Conservation (phyloP, 2,113 vertebrate species). For the Gallinago undulata region DNA sequence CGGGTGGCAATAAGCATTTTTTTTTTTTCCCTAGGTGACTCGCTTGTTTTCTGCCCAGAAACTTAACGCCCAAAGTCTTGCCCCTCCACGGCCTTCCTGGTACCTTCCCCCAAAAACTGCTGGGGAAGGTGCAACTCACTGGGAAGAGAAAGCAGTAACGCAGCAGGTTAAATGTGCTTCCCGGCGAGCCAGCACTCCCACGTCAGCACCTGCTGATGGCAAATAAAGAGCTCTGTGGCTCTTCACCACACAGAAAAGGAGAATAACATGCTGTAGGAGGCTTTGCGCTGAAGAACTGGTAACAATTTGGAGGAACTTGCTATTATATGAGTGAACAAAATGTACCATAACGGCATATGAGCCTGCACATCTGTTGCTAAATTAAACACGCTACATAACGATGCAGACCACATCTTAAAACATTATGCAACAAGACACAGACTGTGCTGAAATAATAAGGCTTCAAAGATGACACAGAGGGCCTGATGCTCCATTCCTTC, state of each 20-base stretch:
- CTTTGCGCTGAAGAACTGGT: conserved; percentile 11
- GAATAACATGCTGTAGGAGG: neutral
- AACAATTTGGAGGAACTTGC: conserved; percentile 24
- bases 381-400: conserved; percentile 16
- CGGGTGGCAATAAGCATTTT: neutral
- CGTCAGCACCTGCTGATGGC: conserved; percentile 25
- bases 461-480: neutral
- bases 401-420: conserved; percentile 43
- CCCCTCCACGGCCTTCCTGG: neutral
- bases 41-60: neutral
- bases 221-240: conserved; percentile 45
- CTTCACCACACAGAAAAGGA: neutral
- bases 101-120: neutral
- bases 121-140: neutral
- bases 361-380: conserved; percentile 59
- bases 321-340: conserved; percentile 64
- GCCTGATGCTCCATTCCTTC: neutral
- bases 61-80: neutral
- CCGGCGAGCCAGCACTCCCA: neutral
- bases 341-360: conserved; percentile 36
- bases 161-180: neutral
- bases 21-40: neutral
- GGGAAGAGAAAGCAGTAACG: neutral
- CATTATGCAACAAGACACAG: neutral
- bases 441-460: neutral